Percentiles rank a stretch among this genome's conserved stretches.
These are phyloP conservation scores for Leucopsar rothschildi DNA, from an alignment of 2,113 vertebrate genomes.

Conservation along the genomic window DNA sequence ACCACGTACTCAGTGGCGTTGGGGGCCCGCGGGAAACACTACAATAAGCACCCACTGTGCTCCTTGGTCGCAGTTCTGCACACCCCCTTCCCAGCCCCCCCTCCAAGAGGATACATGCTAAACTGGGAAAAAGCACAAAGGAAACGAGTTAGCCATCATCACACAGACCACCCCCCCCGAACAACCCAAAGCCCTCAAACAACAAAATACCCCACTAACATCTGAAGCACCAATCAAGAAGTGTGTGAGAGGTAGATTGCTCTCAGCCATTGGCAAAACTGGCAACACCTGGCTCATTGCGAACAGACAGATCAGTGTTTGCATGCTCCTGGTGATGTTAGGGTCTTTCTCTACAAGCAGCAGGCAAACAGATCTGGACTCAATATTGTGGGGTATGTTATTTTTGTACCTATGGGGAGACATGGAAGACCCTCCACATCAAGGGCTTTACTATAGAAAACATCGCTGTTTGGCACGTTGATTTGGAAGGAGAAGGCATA, in stretches of 20 bases:
- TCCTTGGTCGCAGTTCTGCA: fast-evolving
- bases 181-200: not conserved
- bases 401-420: not conserved
- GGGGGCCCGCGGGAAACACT: not conserved
- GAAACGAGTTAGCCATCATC: not conserved
- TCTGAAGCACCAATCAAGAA: not conserved
- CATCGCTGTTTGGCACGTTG: not conserved
- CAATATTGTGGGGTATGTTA: not conserved
- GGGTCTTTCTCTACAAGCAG: not conserved
- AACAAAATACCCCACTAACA: not conserved
- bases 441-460: not conserved
- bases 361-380: not conserved
- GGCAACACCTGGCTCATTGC: not conserved
- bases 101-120: not conserved
- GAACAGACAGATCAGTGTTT: not conserved
- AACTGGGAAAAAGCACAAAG: not conserved
- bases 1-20: fast-evolving
- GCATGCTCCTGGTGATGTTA: not conserved
- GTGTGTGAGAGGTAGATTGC: not conserved
- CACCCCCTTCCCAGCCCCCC: fast-evolving
- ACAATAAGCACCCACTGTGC: fast-evolving
- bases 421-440: not conserved
- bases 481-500: not conserved
- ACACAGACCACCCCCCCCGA: not conserved
- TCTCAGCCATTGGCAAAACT: not conserved